These are phyloP conservation scores for Loripinus fragilis DNA, from an alignment of 2,888 invertebrate genomes.

Conservation along the genomic window DNA sequence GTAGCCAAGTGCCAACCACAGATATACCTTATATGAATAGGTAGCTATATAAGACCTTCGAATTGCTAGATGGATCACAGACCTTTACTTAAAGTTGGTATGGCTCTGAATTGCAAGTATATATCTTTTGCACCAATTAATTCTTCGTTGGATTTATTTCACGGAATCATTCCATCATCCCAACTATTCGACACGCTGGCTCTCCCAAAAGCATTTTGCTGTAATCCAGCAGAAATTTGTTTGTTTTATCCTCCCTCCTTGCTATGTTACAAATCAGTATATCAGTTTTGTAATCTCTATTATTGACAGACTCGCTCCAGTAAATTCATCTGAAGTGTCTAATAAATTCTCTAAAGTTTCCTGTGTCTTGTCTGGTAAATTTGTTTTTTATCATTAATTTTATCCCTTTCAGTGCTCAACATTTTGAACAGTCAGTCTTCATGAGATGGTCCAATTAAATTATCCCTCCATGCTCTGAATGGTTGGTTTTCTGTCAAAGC, in stretches of 20 bases:
- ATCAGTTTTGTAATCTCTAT: constrained; percentile 1
- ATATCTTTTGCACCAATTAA: neutral
- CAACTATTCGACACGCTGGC: neutral
- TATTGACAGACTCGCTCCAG: neutral
- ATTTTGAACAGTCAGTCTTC: too few species aligned
- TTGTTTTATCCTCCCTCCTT: neutral
- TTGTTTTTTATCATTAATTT: too few species aligned
- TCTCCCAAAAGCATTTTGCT: neutral
- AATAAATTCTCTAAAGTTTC: neutral
- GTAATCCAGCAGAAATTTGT: neutral
- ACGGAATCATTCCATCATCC: neutral
- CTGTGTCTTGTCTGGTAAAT: neutral
- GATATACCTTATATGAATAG: too few species aligned
- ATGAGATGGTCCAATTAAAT: too few species aligned
- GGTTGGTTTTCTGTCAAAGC: too few species aligned
- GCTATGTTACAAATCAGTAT: neutral
- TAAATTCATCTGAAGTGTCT: constrained; percentile 3
- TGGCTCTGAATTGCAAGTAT: too few species aligned
- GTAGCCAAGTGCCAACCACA: too few species aligned
- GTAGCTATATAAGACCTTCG: too few species aligned
- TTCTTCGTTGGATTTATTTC: neutral
- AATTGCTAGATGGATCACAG: too few species aligned
- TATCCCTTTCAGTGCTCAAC: too few species aligned
- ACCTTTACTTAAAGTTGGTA: too few species aligned
- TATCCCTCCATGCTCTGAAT: too few species aligned